Evolutionary conservation across 2,113 vertebrate species (phyloP).

Genomic region (Strigops habroptila): DNA sequence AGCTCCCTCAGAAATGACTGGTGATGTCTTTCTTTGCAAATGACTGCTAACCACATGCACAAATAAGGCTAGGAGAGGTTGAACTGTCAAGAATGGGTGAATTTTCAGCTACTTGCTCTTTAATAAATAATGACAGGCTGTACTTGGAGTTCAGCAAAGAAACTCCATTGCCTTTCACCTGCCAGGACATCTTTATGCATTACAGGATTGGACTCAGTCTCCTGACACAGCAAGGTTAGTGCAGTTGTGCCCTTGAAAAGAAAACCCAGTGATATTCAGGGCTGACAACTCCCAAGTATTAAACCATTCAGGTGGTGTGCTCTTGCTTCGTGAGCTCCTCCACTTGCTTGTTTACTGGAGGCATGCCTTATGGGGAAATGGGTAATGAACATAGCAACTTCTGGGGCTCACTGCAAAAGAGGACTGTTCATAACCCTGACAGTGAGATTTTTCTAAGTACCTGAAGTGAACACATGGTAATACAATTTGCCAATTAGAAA

Average conservation of each 20-base stretch:
- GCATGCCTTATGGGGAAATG: not conserved
- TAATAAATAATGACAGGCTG: conserved; percentile 54
- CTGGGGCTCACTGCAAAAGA: not conserved
- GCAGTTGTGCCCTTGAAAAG: conserved; percentile 1
- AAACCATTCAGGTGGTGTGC: not conserved
- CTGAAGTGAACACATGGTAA: not conserved
- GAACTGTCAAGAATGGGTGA: not conserved
- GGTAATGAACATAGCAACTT: fast-evolving
- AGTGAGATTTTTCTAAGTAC: not conserved
- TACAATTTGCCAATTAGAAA: not conserved
- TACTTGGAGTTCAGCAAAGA: conserved; percentile 1
- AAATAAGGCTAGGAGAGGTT: not conserved
- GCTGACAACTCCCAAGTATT: not conserved
- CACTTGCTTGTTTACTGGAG: not conserved
- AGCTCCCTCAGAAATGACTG: not conserved
- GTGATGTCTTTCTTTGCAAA: not conserved
- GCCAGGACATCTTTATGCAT: conserved; percentile 5
- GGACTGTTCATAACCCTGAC: not conserved
- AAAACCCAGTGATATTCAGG: not conserved
- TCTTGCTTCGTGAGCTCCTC: not conserved
- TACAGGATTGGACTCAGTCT: not conserved
- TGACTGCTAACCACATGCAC: not conserved
- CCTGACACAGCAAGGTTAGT: conserved; percentile 41
- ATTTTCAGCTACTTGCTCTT: conserved; percentile 8
- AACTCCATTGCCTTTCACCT: not conserved